Conservation (phyloP, 2,797 vertebrate genomes). For the Forpus xanthops region DNA sequence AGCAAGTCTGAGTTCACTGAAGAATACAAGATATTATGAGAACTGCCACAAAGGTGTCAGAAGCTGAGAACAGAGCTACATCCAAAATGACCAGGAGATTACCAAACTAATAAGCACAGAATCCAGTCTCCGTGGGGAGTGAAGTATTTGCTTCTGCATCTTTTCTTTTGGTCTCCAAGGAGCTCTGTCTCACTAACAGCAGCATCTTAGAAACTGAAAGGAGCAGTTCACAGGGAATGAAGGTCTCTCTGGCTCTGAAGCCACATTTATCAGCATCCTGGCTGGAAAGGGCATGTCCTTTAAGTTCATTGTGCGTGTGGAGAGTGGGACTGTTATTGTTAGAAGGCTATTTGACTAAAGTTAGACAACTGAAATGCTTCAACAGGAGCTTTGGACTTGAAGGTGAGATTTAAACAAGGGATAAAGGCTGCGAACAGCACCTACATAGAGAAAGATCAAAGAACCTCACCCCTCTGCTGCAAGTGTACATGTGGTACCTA, state of each 20-base stretch:
- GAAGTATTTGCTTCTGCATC: slow-evolving; percentile 32
- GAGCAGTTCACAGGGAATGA: slow-evolving; percentile 36
- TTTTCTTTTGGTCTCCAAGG: slow-evolving; percentile 62
- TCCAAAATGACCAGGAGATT: background rate
- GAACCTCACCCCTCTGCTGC: background rate
- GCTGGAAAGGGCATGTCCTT: background rate
- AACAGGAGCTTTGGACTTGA: background rate
- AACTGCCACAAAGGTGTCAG: background rate
- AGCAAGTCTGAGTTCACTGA: background rate
- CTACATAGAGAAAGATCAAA: background rate
- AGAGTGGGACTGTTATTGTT: background rate
- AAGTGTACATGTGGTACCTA: rapidly evolving
- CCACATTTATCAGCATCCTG: slow-evolving; percentile 29
- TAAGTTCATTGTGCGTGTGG: background rate
- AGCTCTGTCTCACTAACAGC: slow-evolving; percentile 47
- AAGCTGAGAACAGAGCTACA: background rate
- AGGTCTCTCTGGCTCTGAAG: slow-evolving; percentile 10
- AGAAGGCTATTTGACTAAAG: background rate
- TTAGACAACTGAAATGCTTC: background rate
- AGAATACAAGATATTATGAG: rapidly evolving
- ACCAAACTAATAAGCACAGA: slow-evolving; percentile 11
- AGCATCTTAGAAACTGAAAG: slow-evolving; percentile 53
- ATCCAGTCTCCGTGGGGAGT: slow-evolving; percentile 33
- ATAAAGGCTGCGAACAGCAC: background rate
- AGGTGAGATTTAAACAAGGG: background rate